Percentiles rank a stretch among this genome's conserved stretches.
Conservation (phyloP, 1,140 invertebrate genomes). For the Nylanderia fulva region DNA sequence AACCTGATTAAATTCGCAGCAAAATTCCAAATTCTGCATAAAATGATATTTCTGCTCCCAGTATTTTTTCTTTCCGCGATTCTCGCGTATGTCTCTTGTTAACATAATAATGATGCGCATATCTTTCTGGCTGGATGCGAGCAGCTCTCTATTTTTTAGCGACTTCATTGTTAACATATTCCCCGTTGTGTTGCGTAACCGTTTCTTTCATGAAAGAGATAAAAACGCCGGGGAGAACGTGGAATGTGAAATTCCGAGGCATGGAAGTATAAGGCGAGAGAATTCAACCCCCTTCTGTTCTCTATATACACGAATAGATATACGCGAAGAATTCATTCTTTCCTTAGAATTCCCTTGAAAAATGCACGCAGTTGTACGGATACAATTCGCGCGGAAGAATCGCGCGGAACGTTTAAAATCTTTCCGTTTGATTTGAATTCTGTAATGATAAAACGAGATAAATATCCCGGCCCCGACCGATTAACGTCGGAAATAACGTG, state of each 20-base stretch:
- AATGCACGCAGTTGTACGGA: constrained; percentile 1
- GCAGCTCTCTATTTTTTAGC: constrained; percentile 38
- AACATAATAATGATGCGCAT: not conserved
- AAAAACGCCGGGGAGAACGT: constrained; percentile 31
- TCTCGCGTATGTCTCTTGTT: not conserved
- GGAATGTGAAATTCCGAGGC: constrained; percentile 7
- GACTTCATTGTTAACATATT: constrained; percentile 52
- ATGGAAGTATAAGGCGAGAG: constrained; percentile 40
- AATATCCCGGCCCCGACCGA: not conserved
- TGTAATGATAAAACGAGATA: not conserved
- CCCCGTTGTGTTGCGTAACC: constrained; percentile 31
- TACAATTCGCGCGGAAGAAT: not conserved
- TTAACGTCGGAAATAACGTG: not conserved
- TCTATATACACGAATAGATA: constrained; percentile 19
- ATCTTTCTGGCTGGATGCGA: constrained; percentile 4
- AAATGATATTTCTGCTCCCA: too few species aligned
- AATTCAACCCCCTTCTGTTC: constrained; percentile 28
- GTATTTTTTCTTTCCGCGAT: not conserved
- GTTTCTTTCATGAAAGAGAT: constrained; percentile 45
- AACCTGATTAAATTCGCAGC: too few species aligned
- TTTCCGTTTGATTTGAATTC: constrained; percentile 4
- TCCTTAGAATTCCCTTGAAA: constrained; percentile 37
- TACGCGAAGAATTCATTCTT: constrained; percentile 33
- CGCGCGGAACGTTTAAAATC: not conserved
- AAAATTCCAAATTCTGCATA: too few species aligned